Evolutionary conservation across 2,797 vertebrate species (phyloP).

Genomic region (Mycteria americana): DNA sequence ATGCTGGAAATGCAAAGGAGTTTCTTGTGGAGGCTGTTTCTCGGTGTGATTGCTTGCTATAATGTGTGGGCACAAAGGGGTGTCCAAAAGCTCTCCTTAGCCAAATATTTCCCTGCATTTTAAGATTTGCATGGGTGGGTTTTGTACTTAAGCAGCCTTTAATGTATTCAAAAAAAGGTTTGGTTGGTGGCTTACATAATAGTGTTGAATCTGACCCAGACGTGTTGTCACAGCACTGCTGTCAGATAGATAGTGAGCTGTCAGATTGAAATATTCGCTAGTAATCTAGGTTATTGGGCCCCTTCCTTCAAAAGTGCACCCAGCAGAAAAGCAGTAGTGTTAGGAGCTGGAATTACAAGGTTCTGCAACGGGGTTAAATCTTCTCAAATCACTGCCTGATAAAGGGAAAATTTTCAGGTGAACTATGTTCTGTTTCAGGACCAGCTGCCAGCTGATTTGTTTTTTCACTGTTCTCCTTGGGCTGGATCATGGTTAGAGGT

Average conservation of each 20-base stretch:
- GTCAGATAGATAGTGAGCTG: constrained; percentile 63
- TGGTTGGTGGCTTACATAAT: constrained; percentile 71
- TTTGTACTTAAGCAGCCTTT: constrained; percentile 66
- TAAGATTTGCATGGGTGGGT: constrained; percentile 67
- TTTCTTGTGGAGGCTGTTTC: constrained; percentile 58
- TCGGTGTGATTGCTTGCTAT: constrained; percentile 35
- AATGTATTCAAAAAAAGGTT: constrained; percentile 66
- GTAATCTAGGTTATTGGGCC: constrained; percentile 66
- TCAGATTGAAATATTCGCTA: constrained; percentile 52
- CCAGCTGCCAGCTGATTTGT: background rate
- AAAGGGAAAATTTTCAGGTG: background rate
- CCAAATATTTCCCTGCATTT: constrained; percentile 65
- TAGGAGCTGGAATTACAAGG: background rate
- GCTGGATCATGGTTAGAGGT: background rate
- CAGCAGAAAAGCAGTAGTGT: background rate
- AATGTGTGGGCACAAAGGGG: constrained; percentile 63
- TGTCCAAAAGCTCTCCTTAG: constrained; percentile 62
- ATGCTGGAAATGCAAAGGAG: constrained; percentile 53
- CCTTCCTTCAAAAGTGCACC: constrained; percentile 2
- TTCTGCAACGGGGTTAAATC: background rate
- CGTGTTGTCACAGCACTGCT: constrained; percentile 67
- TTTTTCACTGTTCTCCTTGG: background rate
- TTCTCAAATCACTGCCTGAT: background rate
- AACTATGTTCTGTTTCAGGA: background rate
- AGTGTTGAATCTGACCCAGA: constrained; percentile 65